These are phyloP conservation scores for Gymnarchus niloticus DNA, from an alignment of 2,113 vertebrate species.

Conservation along the genomic window DNA sequence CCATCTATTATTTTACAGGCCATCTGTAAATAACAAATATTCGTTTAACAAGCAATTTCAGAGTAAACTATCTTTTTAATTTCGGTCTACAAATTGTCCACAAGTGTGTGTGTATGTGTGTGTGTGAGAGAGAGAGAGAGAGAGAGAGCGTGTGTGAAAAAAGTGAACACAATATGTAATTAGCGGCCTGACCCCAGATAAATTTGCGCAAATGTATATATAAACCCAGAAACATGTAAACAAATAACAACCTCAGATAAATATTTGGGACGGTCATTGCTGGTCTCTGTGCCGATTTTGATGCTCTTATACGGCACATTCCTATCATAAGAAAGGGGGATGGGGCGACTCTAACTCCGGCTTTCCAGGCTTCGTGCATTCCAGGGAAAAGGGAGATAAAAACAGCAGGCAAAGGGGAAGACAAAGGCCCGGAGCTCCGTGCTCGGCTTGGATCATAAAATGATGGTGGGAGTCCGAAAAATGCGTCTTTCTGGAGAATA, in stretches of 20 bases:
- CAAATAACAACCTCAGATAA: background rate
- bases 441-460: slow-evolving; percentile 13
- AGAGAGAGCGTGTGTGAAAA: background rate
- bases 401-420: slow-evolving; percentile 30
- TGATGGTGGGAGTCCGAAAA: slow-evolving; percentile 15
- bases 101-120: background rate
- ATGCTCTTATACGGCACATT: slow-evolving; percentile 53
- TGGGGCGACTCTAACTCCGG: slow-evolving; percentile 38
- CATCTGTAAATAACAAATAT: background rate
- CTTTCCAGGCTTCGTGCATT: slow-evolving; percentile 52
- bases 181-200: background rate
- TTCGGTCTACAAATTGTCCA: background rate
- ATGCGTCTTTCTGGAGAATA: background rate
- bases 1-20: background rate
- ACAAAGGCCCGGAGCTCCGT: slow-evolving; percentile 26
- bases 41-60: background rate
- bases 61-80: background rate
- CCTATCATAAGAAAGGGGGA: slow-evolving; percentile 53
- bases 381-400: slow-evolving; percentile 39
- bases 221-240: background rate
- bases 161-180: background rate
- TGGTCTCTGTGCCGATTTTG: slow-evolving; percentile 28
- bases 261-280: background rate
- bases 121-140: background rate
- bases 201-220: background rate